These are phyloP conservation scores for Odontophorus gujanensis DNA, from an alignment of 2,113 vertebrate species.

Conservation along the genomic window DNA sequence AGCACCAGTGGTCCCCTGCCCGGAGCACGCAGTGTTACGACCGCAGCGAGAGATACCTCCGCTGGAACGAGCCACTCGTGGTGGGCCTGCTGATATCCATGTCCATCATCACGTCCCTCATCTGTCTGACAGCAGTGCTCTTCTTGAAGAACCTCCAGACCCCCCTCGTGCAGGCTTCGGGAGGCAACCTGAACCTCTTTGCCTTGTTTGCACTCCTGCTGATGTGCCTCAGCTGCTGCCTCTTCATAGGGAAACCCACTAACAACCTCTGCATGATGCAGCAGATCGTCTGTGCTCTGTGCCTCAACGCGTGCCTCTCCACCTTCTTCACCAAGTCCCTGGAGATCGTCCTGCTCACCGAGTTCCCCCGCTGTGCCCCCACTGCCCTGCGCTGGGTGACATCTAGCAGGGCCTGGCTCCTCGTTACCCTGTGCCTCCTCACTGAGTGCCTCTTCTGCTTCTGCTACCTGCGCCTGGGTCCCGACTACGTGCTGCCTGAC, in stretches of 20 bases:
- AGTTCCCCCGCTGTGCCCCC: background rate
- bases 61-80: slow-evolving; percentile 72
- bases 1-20: slow-evolving; percentile 79
- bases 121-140: slow-evolving; percentile 42
- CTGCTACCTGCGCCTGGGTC: slow-evolving; percentile 29
- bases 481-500: background rate
- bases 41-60: slow-evolving; percentile 76
- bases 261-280: slow-evolving; percentile 73
- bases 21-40: slow-evolving; percentile 74
- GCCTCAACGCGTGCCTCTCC: slow-evolving; percentile 81
- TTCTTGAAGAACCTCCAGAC: slow-evolving; percentile 74
- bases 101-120: slow-evolving; percentile 51
- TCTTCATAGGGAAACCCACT: slow-evolving; percentile 81
- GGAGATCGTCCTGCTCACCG: slow-evolving; percentile 42
- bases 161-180: slow-evolving; percentile 76
- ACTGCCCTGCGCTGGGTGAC: background rate
- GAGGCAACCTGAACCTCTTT: slow-evolving; percentile 73
- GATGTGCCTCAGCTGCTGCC: slow-evolving; percentile 75
- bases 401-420: slow-evolving; percentile 48
- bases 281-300: slow-evolving; percentile 75
- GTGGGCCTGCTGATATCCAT: slow-evolving; percentile 54
- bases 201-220: slow-evolving; percentile 75
- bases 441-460: background rate
- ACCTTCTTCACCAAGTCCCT: slow-evolving; percentile 80
- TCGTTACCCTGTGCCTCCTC: background rate